Evolutionary conservation across 2,888 invertebrate genomes (phyloP).

Genomic region (Noctua fimbriata): DNA sequence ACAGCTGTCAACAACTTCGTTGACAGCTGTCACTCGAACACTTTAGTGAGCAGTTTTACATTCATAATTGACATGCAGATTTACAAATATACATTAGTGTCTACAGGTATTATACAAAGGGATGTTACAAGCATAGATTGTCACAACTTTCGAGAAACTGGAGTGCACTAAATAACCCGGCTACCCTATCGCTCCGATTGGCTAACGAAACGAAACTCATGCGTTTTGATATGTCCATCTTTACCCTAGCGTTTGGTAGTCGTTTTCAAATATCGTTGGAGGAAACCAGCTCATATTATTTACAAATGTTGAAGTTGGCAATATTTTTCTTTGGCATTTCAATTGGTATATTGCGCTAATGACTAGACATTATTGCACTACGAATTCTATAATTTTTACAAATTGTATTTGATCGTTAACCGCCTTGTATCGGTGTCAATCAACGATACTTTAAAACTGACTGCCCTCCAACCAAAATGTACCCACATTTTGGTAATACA

Average conservation of each 20-base stretch:
- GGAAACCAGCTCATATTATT: not conserved
- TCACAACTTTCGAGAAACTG: constrained; percentile 67
- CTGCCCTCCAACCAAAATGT: constrained; percentile 48
- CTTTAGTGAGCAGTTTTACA: constrained; percentile 37
- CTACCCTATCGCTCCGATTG: constrained; percentile 81
- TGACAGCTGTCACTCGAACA: constrained; percentile 38
- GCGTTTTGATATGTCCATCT: constrained; percentile 81
- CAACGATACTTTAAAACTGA: constrained; percentile 32
- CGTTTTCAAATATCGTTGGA: constrained; percentile 26
- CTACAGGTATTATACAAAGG: constrained; percentile 39
- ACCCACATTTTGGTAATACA: constrained; percentile 45
- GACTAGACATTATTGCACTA: constrained; percentile 31
- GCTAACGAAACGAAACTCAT: constrained; percentile 68
- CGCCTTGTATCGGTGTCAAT: not conserved
- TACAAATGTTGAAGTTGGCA: not conserved
- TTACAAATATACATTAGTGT: constrained; percentile 37
- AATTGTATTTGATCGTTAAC: not conserved
- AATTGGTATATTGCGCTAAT: constrained; percentile 11
- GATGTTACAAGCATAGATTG: constrained; percentile 20
- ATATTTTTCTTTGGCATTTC: constrained; percentile 43
- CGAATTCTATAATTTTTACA: not conserved
- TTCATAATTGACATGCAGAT: constrained; percentile 63
- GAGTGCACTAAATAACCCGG: constrained; percentile 76
- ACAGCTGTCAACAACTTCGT: constrained; percentile 43
- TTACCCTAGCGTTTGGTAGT: constrained; percentile 71